Evolutionary conservation across 2,888 invertebrate species (phyloP).

Genomic region (Trichopoda pennipes): DNA sequence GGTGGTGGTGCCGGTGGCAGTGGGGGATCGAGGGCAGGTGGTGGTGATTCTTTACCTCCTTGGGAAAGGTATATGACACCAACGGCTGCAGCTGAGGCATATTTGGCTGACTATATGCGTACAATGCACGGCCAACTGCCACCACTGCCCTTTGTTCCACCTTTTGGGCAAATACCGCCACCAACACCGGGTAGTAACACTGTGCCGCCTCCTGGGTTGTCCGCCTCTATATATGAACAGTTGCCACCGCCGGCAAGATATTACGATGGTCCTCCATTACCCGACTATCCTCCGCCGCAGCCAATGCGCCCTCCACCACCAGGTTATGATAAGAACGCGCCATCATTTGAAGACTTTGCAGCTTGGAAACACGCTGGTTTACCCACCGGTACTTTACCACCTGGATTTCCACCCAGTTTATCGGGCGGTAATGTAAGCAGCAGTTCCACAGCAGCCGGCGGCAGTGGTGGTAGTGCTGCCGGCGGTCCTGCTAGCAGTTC

Average conservation of each 20-base stretch:
- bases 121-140: conserved; percentile 93
- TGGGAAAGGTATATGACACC: conserved; percentile 85
- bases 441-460: conserved; percentile 40
- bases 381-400: conserved; percentile 74
- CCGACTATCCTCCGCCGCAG: conserved; percentile 86
- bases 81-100: conserved; percentile 90
- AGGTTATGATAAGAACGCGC: conserved; percentile 86
- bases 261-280: conserved; percentile 88
- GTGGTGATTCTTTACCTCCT: conserved; percentile 83
- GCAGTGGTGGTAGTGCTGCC: conserved; percentile 56
- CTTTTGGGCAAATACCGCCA: conserved; percentile 85
- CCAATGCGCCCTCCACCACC: conserved; percentile 81
- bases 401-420: conserved; percentile 75
- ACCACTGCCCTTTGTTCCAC: conserved; percentile 91
- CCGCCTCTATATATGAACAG: conserved; percentile 82
- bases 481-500: conserved; percentile 67
- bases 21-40: conserved; percentile 81
- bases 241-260: conserved; percentile 90
- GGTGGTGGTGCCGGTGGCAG: conserved; percentile 72
- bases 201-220: conserved; percentile 76
- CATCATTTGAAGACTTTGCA: conserved; percentile 86
- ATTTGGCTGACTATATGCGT: conserved; percentile 93
- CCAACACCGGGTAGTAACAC: conserved; percentile 83
- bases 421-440: conserved; percentile 65
- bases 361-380: conserved; percentile 79